Base-by-base conservation (phyloP, 2,888 invertebrate species). In the Ochropleura leucogaster region DNA sequence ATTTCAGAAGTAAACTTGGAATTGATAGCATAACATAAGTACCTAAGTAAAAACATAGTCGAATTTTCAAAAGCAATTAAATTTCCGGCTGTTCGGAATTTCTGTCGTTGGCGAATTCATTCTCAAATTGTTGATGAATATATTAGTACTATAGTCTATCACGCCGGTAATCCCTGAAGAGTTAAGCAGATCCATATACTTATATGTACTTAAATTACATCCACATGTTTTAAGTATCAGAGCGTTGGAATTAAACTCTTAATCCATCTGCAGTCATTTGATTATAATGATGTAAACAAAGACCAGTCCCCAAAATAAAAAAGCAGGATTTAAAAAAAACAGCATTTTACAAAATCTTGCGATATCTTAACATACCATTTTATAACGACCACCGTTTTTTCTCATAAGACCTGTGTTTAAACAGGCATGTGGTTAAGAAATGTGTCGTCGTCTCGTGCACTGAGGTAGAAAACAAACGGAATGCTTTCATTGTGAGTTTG, bases 401-500 rank as follows among this genome's bases (percentile, higher is more conserved):
- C 4, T 8, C 12, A 7, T 70, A 14, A 16, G 7, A 66, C 18
- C 4, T 5, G 4, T 55, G 63, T 64, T 73, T 64, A 57, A 57
- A 44, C 49, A 8, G 55, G 16, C 30, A 46, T 30, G 14, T 30
- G 92, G 68, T 65, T 44, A 30, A 69, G 49, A 60, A 68, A 60
- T 40, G 62, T 59, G 62, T 66, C 51, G 3, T 42, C 40, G 66
- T 84, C 62, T 71, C 46, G 68, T 59, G 84, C 69, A 72, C 55
- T 81, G 55, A 76, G 63, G 66, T 82, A 67, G 82, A 82, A 76
- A 76, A 69, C 66, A 42, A 57, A 59, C 46, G 75, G 69, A 47
- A 72, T 84, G 71, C 62, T 76, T 68, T 72, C 69, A 59, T 66
- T 20, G 44, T 75, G 59, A 40, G 51, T 81, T 40, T 18, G 82